phyloP scores from a whole-genome alignment of 2,797 vertebrate species.

The Micromesistius poutassou region DNA sequence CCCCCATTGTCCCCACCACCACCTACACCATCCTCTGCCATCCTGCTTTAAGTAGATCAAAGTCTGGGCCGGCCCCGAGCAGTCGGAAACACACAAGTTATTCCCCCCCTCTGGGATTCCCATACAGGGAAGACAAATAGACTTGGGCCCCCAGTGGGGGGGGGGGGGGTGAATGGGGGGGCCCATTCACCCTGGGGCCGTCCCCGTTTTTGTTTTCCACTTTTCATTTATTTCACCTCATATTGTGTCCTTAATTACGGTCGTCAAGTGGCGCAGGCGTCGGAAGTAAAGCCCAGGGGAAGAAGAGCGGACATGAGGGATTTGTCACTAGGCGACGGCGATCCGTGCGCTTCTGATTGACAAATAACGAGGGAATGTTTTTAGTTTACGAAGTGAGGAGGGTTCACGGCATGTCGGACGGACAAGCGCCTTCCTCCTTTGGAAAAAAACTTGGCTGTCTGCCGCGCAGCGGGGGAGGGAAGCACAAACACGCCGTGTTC shows the following conservation, averaged over 20 bases:
- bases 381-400: background rate
- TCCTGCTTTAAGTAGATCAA: slow-evolving; percentile 75
- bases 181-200: slow-evolving; percentile 51
- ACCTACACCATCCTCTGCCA: slow-evolving; percentile 23
- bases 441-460: too few species aligned
- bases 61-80: slow-evolving; percentile 71
- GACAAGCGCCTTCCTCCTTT: background rate
- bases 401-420: background rate
- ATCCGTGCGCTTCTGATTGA: background rate
- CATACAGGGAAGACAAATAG: slow-evolving; percentile 69
- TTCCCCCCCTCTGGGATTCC: slow-evolving; percentile 54
- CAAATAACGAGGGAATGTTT: background rate
- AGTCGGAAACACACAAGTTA: slow-evolving; percentile 64
- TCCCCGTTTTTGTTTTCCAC: slow-evolving; percentile 50
- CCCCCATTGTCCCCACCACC: slow-evolving; percentile 67
- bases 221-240: slow-evolving; percentile 49
- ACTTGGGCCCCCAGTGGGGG: slow-evolving; percentile 50
- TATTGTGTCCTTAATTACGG: slow-evolving; percentile 52
- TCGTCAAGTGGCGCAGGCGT: slow-evolving; percentile 33
- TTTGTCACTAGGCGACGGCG: slow-evolving; percentile 5
- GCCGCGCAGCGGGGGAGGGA: slow-evolving; percentile 50
- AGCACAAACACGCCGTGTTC: slow-evolving; percentile 77
- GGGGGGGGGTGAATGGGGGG: slow-evolving; percentile 52
- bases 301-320: slow-evolving; percentile 15
- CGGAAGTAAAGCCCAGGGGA: slow-evolving; percentile 27